Evolutionary conservation across 2,888 invertebrate genomes (phyloP), one percentile per base, ranked within the genome.

Genomic region (Dryadula phaetusa): DNA sequence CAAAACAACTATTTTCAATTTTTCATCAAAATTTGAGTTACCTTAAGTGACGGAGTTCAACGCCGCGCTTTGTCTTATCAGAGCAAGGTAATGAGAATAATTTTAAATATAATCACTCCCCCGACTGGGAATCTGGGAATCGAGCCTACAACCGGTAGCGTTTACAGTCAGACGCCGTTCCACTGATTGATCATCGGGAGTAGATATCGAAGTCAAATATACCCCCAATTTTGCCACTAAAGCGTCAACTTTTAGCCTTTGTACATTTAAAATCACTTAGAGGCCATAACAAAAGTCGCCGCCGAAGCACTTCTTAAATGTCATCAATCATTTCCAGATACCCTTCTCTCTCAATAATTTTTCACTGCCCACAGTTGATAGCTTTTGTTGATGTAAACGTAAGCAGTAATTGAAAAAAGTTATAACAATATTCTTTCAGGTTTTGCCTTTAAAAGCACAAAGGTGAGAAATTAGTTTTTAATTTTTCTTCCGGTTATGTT

Each of bases 241-340:
- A n/a, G 14, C n/a, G n/a, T 16, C 40, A 47, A 52, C 16, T 52
- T 28, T 52, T 52, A 28, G 49, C 14, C 20, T 37, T 54, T 54
- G 20, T 37, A 28, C 49, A 52, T 52, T 52, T 28, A 52, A 52
- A 28, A 60, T 44, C 28, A 60, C 58, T 44, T 32, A 28, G 63
- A 42, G 37, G 14, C 14, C 25, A 46, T 22, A 34, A 64, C 64
- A 58, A 58, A 47, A 28, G 37, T 40, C 22, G 54, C 40, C 47
- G n/a, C 37, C 56, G 18, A 37, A 49, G 46, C 56, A 46, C 25
- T 44, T 46, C 10, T 44, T 60, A 42, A 25, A 37, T 20, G 46
- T 61, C 61, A 68, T 68, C 64, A 60, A 68, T 68, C 68, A 64
- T 61, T 44, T 34, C 47, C 61, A 53, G 60, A 60, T 60, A 60